phyloP scores from a whole-genome alignment of 2,888 invertebrate species.

The Hydriomena furcata region DNA sequence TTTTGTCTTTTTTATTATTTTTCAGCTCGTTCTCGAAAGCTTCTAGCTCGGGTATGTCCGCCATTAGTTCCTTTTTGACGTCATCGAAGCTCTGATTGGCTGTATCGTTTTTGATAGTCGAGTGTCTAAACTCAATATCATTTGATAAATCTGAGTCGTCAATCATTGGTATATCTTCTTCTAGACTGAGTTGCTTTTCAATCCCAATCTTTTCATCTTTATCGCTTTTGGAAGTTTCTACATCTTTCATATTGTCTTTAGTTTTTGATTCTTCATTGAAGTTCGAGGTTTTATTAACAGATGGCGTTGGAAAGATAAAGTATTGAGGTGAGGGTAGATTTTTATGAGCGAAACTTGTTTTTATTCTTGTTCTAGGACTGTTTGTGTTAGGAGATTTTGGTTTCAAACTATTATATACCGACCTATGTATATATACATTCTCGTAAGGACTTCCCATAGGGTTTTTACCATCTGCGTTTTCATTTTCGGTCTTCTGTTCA shows the following conservation, averaged over 20 bases:
- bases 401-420: conserved; percentile 57
- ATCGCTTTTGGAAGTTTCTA: background rate
- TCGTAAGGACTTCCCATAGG: conserved; percentile 80
- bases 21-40: conserved; percentile 79
- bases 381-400: conserved; percentile 77
- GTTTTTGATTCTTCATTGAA: conserved; percentile 22
- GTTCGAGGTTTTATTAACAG: conserved; percentile 59
- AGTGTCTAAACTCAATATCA: conserved; percentile 73
- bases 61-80: conserved; percentile 77
- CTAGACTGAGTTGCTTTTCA: conserved; percentile 76
- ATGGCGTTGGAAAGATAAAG: conserved; percentile 75
- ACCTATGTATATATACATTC: conserved; percentile 80
- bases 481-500: too few relatives aligned
- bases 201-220: conserved; percentile 56
- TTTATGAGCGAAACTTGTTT: conserved; percentile 82
- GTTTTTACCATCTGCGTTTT: background rate
- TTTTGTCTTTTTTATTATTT: conserved; percentile 77
- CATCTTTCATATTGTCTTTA: conserved; percentile 1
- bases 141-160: conserved; percentile 73
- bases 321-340: conserved; percentile 76
- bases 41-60: conserved; percentile 78
- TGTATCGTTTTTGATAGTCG: conserved; percentile 50
- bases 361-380: conserved; percentile 85
- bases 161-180: conserved; percentile 82
- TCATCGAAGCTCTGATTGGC: conserved; percentile 71